Evolutionary conservation across 1,140 invertebrate genomes (phyloP).

Genomic region (Kradibia gibbosae): DNA sequence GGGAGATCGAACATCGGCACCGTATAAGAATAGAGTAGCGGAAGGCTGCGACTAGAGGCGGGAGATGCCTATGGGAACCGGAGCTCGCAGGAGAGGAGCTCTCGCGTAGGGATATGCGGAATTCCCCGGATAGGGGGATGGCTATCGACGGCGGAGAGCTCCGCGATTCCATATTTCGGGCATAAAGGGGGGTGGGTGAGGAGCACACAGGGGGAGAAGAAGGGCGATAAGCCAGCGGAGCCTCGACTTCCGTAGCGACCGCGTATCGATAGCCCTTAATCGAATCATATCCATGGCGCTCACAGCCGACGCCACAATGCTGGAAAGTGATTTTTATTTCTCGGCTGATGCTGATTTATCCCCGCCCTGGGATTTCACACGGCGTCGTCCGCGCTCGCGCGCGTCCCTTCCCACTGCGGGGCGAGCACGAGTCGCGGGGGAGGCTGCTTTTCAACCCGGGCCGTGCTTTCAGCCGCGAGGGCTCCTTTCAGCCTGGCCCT

Average conservation of each 20-base stretch:
- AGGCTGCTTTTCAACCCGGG: neutral
- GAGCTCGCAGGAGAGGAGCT: slow-evolving; percentile 34
- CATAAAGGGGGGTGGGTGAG: no score
- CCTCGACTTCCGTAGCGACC: slow-evolving; percentile 60
- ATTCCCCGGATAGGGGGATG: slow-evolving; percentile 43
- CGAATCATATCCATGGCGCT: slow-evolving; percentile 63
- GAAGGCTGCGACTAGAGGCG: slow-evolving; percentile 22
- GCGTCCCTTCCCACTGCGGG: no score
- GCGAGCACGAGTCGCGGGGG: neutral
- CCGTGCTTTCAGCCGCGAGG: neutral
- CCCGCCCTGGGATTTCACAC: slow-evolving; percentile 46
- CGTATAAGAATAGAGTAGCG: neutral
- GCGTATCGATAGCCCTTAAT: slow-evolving; percentile 71
- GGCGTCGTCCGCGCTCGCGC: no score
- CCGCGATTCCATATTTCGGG: slow-evolving; percentile 57
- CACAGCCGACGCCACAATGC: slow-evolving; percentile 60
- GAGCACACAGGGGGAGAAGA: slow-evolving; percentile 42
- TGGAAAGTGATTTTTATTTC: slow-evolving; percentile 73
- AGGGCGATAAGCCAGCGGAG: slow-evolving; percentile 68
- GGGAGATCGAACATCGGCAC: neutral
- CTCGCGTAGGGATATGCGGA: slow-evolving; percentile 50
- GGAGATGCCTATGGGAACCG: slow-evolving; percentile 26
- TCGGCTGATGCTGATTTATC: slow-evolving; percentile 71
- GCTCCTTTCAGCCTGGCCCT: neutral
- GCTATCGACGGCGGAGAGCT: slow-evolving; percentile 24